Evolutionary conservation across 64 coral and sea anemone species (phyloP).

Genomic region (Platygyra sinensis): DNA sequence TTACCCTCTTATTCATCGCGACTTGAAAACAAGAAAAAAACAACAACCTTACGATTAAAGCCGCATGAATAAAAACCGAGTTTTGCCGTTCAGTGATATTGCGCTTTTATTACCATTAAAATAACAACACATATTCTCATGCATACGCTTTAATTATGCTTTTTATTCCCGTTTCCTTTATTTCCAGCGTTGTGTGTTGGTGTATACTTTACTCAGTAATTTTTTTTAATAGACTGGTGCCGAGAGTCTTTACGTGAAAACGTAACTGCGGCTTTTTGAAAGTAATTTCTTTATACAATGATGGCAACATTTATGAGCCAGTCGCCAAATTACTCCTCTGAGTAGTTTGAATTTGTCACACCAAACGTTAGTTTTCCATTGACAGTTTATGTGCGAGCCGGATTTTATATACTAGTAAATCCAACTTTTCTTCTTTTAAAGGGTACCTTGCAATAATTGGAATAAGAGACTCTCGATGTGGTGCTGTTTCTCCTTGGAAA

Average conservation of each 20-base stretch:
- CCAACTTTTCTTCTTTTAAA: too few relatives aligned
- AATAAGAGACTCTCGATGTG: too few relatives aligned
- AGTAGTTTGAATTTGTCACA: background rate
- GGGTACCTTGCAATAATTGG: too few relatives aligned
- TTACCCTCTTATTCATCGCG: conserved; percentile 15
- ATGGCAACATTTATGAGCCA: background rate
- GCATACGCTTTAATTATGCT: background rate
- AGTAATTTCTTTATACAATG: background rate
- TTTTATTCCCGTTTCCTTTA: background rate
- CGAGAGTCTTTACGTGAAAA: background rate
- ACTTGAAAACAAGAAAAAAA: background rate
- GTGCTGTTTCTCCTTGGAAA: too few relatives aligned
- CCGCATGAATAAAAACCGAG: background rate
- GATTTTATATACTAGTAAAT: too few relatives aligned
- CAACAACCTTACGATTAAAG: conserved; percentile 6
- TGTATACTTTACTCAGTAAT: background rate
- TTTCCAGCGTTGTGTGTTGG: background rate
- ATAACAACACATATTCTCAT: background rate
- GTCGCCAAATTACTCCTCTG: background rate
- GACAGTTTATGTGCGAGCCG: too few relatives aligned
- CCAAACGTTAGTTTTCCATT: background rate
- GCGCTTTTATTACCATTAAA: background rate
- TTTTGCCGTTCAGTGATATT: background rate
- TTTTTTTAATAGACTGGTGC: background rate
- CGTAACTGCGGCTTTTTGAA: too few relatives aligned